Percentiles rank a stretch among this genome's conserved stretches.
Conservation (phyloP, 1,140 invertebrate genomes). For the Ptiloglossa arizonensis region DNA sequence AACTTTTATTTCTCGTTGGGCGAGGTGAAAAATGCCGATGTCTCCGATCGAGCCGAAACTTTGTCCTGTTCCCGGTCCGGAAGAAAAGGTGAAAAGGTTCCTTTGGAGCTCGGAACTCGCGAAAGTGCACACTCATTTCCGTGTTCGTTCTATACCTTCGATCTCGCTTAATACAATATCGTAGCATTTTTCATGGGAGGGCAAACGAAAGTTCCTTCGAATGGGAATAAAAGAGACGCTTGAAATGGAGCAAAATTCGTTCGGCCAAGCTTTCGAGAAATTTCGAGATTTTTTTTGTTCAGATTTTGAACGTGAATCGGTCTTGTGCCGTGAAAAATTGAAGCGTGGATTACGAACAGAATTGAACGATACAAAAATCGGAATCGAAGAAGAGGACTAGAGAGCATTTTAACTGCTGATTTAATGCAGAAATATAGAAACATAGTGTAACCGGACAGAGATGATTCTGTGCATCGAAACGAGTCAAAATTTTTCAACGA, state of each 20-base stretch:
- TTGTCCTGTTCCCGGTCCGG: not conserved
- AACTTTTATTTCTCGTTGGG: not conserved
- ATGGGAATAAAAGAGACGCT: conserved; percentile 1
- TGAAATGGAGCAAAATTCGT: not conserved
- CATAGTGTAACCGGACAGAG: too few relatives aligned
- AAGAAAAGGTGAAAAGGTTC: conserved; percentile 15
- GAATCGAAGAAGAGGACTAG: too few relatives aligned
- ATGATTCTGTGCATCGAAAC: too few relatives aligned
- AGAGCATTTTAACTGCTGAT: too few relatives aligned
- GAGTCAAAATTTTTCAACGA: too few relatives aligned
- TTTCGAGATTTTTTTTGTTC: not conserved
- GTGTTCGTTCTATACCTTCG: conserved; percentile 24
- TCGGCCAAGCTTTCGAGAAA: not conserved
- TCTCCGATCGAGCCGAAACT: conserved; percentile 1
- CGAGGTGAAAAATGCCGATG: conserved; percentile 23
- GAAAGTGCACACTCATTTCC: conserved; percentile 36
- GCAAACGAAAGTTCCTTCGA: not conserved
- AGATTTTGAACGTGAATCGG: not conserved
- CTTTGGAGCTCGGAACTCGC: not conserved
- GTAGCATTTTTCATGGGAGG: conserved; percentile 25
- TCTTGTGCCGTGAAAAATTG: not conserved
- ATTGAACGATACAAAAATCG: too few relatives aligned
- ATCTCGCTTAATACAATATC: conserved; percentile 15
- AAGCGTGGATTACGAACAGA: too few relatives aligned
- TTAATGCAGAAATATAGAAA: too few relatives aligned